These are phyloP conservation scores for Nothoprocta perdicaria DNA, from an alignment of 2,113 vertebrate species.

Conservation along the genomic window DNA sequence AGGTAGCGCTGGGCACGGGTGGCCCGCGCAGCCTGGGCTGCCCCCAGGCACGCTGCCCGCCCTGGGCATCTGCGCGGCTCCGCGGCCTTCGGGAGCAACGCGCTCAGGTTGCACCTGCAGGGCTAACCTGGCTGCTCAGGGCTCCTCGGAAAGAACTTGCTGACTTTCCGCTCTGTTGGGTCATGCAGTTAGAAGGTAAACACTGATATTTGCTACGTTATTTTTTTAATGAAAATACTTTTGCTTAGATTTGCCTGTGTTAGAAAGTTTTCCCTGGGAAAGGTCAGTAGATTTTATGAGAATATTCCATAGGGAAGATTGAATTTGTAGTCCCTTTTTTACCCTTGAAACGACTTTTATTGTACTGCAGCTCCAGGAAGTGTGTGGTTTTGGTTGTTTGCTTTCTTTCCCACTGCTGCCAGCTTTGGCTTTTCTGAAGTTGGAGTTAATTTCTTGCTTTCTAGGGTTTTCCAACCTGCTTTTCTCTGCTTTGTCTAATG, in stretches of 20 bases:
- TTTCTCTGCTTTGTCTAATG: neutral
- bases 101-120: neutral
- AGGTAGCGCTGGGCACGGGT: too few species aligned
- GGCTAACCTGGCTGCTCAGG: neutral
- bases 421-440: neutral
- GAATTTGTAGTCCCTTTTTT: neutral
- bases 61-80: neutral
- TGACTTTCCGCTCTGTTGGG: neutral
- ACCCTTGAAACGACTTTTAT: neutral
- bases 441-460: neutral
- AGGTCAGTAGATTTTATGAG: neutral
- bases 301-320: too few species aligned
- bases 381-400: too few species aligned
- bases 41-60: too few species aligned
- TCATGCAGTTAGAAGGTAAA: neutral
- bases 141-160: too few species aligned
- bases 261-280: neutral
- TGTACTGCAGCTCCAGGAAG: neutral
- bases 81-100: neutral
- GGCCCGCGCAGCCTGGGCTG: too few species aligned
- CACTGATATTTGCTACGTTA: neutral
- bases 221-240: too few species aligned
- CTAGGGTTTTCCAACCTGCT: neutral
- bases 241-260: neutral
- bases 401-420: too few species aligned